Evolutionary conservation across 2,113 vertebrate species (phyloP).

Genomic region (Anser brachyrhynchus): DNA sequence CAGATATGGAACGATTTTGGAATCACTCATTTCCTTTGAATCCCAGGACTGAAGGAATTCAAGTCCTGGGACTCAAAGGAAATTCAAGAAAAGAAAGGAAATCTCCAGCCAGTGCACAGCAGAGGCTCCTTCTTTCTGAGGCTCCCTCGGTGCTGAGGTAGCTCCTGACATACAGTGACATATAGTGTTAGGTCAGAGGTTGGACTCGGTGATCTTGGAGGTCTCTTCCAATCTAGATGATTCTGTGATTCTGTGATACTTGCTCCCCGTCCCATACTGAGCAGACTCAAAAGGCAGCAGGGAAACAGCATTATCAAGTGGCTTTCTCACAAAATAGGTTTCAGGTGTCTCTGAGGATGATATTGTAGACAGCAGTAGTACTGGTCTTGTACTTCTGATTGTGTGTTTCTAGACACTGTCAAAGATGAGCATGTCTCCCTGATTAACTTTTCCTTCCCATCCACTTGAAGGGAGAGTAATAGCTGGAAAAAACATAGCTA

Average conservation of each 20-base stretch:
- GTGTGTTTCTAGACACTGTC: neutral
- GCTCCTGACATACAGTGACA: no score
- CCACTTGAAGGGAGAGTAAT: neutral
- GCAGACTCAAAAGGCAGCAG: neutral
- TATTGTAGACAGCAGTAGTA: neutral
- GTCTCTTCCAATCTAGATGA: no score
- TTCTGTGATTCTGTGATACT: neutral
- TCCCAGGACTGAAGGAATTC: neutral
- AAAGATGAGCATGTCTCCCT: neutral
- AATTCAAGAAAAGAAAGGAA: neutral
- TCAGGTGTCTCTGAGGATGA: neutral
- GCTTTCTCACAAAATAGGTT: neutral
- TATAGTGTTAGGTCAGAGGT: no score
- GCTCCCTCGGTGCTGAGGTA: neutral
- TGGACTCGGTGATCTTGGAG: no score
- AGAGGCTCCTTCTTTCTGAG: neutral
- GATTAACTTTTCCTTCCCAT: neutral
- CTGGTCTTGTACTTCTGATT: neutral
- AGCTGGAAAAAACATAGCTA: neutral
- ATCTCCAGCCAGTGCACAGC: neutral
- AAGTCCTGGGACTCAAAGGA: no score
- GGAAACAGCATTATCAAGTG: neutral
- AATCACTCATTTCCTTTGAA: neutral
- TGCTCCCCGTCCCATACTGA: neutral
- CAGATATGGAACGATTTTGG: neutral